Base-by-base conservation (phyloP, 2,888 invertebrate genomes). In the Pycnomerus fuliginosus region DNA sequence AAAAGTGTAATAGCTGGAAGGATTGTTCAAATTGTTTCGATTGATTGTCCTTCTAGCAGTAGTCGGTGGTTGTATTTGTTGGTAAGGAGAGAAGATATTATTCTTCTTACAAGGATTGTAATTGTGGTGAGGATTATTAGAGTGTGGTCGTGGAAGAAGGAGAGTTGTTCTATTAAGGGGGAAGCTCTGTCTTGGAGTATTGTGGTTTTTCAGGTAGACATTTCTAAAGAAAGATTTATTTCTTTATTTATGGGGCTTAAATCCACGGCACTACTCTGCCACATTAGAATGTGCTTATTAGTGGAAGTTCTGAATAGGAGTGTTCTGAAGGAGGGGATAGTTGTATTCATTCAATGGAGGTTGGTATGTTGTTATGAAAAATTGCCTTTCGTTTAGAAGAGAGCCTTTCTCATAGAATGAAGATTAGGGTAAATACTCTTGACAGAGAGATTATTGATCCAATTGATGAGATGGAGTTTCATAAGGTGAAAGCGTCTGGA, bases 161-260 rank as follows among this genome's bases (percentile, higher is more conserved):
- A 76, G 72, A 82, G 72, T 76, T 82, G 79, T 79, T 81, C 80
- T 78, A 83, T 83, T 70, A 81, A 66, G 23, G 80, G 80, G 0
- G 82, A 82, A 29, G 74, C 71, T 57, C 78, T 70, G 73, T 83
- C 78, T 80, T 82, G 81, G 49, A 82, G 66, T 45, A 72, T 72
- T 55, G 80, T 58, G 60, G 75, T 76, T 52, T 77, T 74, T 78
- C 79, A 80, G 58, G 78, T 78, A 72, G 76, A 71, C 70, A 80
- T 78, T 67, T 79, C 76, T 79, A 78, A 80, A 75, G 77, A 80
- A 80, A 77, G 74, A n/a, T n/a, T n/a, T 72, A 63, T 61, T 65
- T 69, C 73, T 80, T 81, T 80, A 80, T 80, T 72, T 74, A 78
- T 79, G 80, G 72, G 77, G 75, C 76, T 82, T 82, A 82, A 82